phyloP scores from a whole-genome alignment of 2,797 vertebrate genomes.

The Graptemys geographica region DNA sequence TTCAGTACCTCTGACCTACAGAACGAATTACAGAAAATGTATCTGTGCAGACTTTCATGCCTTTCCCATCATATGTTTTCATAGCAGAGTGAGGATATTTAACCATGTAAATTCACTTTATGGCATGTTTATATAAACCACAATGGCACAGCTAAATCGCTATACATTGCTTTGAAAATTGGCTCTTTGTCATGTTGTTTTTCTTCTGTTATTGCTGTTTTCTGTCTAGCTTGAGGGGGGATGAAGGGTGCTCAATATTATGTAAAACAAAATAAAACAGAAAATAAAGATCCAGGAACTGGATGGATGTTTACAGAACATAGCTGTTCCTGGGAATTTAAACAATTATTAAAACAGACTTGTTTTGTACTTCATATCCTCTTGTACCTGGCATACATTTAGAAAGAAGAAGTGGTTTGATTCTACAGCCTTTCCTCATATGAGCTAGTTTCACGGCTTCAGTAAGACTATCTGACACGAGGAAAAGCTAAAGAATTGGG shows the following conservation, averaged over 20 bases:
- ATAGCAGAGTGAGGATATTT: neutral
- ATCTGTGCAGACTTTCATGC: neutral
- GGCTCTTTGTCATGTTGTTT: neutral
- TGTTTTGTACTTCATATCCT: neutral
- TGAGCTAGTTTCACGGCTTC: conserved; percentile 35
- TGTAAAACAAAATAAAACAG: conserved; percentile 14
- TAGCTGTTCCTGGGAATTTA: conserved; percentile 19
- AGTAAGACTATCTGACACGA: neutral
- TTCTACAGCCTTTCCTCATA: conserved; percentile 24
- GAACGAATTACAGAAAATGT: neutral
- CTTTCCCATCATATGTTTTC: neutral
- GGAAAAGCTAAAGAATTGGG: neutral
- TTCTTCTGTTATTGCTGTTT: neutral
- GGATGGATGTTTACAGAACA: conserved; percentile 22
- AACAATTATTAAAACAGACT: conserved; percentile 45
- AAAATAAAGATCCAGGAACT: conserved; percentile 5
- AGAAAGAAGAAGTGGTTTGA: conserved; percentile 39
- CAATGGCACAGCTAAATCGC: neutral
- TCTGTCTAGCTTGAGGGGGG: neutral
- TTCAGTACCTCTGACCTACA: neutral
- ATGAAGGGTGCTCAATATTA: neutral
- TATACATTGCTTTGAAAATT: neutral
- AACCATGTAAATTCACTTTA: conserved; percentile 4
- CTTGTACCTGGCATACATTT: conserved; percentile 18
- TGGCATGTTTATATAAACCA: neutral